These are phyloP conservation scores for Yponomeuta cagnagella DNA, from an alignment of 2,888 invertebrate species.

Conservation along the genomic window DNA sequence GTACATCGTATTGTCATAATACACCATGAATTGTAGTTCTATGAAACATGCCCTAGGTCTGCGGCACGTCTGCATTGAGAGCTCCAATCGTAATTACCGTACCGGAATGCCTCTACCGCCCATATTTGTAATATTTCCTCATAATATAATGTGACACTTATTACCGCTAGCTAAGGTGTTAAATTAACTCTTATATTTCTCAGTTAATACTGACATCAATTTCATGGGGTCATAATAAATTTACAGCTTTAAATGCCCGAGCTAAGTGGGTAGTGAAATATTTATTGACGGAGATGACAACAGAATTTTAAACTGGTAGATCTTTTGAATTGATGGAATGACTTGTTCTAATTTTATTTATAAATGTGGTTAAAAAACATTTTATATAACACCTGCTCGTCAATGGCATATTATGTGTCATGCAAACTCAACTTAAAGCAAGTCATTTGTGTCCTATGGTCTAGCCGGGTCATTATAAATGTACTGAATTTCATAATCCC, in stretches of 20 bases:
- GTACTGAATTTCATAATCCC: no score
- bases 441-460: no score
- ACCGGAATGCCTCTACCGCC: background rate
- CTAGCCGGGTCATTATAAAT: no score
- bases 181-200: background rate
- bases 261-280: constrained; percentile 1
- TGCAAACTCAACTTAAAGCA: no score
- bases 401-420: no score
- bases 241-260: background rate
- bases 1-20: no score
- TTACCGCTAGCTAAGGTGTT: background rate
- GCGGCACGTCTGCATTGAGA: background rate
- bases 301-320: background rate
- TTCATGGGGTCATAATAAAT: background rate
- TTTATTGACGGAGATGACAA: background rate
- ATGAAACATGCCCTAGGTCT: background rate
- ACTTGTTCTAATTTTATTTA: no score
- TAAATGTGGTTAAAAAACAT: no score
- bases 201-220: background rate
- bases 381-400: no score
- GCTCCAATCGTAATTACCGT: background rate
- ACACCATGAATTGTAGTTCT: no score
- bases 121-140: background rate
- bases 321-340: background rate
- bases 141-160: background rate